Evolutionary conservation across 2,797 vertebrate genomes (phyloP), one percentile per base, ranked within the genome.

Genomic region (Eleutherodactylus coqui): DNA sequence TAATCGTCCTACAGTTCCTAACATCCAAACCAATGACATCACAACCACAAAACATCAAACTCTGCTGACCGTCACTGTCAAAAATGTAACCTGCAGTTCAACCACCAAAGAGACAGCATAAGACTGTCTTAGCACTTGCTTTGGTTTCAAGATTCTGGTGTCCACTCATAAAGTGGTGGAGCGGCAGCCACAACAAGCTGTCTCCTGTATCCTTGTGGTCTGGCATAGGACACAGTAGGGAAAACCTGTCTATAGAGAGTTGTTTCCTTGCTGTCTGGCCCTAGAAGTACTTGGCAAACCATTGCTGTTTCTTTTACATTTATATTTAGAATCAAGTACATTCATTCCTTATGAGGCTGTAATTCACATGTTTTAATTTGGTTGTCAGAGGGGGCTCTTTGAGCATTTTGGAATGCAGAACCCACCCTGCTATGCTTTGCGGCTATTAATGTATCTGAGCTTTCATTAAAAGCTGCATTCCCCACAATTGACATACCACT

Each of bases 261-360:
- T 87, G 55, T 87, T 87, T 87, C 81, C 86, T 87, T 64, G 64
- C 81, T 84, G 86, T 79, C 86, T 79, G 86, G 79, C 41, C 58
- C 72, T 41, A 41, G 6, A 87, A 79, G 43, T 32, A 34, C 82
- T 87, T 87, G 82, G 86, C 86, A 79, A 83, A 72, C 32, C 38
- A 73, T 36, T 83, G 53, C 81, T 60, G 53, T 75, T 84, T 49
- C n/a, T 70, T 83, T 79, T 73, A 70, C 67, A 72, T 83, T 83
- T 62, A 72, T 73, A 53, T 83, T 78, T 83, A 73, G 81, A 73
- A 73, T 86, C 81, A 47, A 70, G 43, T 43, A 83, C 64, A 87
- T 80, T 87, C 62, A 87, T 83, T 76, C 60, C 86, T 87, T 47
- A 62, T 29, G 51, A 79, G 53, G 76, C 55, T 53, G 43, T 79